Percentiles rank a stretch among this genome's conserved stretches.
Evolutionary conservation across 2,113 vertebrate species (phyloP).

Genomic region (Scomber scombrus): DNA sequence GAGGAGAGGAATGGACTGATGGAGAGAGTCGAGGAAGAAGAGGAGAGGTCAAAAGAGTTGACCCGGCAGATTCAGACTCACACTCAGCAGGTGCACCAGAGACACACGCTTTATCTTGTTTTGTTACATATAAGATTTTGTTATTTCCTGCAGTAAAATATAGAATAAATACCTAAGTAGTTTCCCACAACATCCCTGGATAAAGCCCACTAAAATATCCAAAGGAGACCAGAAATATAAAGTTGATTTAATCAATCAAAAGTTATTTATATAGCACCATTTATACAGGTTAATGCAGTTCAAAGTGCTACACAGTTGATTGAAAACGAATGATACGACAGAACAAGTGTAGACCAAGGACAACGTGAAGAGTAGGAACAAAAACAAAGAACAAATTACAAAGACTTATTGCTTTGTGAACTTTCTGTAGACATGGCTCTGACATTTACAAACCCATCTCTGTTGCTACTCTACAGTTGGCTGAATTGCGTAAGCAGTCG

Average conservation of each 20-base stretch:
- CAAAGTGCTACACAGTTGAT: too few relatives aligned
- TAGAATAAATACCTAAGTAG: not conserved
- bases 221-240: too few relatives aligned
- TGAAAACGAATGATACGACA: too few relatives aligned
- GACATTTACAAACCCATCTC: not conserved
- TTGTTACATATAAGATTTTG: too few relatives aligned
- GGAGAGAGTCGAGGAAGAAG: slow-evolving; percentile 92
- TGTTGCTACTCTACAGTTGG: slow-evolving; percentile 76
- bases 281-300: not conserved
- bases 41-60: slow-evolving; percentile 83
- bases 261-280: not conserved
- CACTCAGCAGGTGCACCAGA: slow-evolving; percentile 82
- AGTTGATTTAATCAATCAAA: too few relatives aligned
- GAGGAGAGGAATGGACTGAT: slow-evolving; percentile 87
- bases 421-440: not conserved
- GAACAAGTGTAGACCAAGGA: too few relatives aligned
- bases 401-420: too few relatives aligned
- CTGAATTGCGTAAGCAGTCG: slow-evolving; percentile 88
- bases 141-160: too few relatives aligned
- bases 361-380: too few relatives aligned
- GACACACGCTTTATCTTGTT: not conserved
- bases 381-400: too few relatives aligned
- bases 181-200: not conserved
- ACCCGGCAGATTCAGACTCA: slow-evolving; percentile 85
- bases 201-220: not conserved